Percentiles rank a stretch among this genome's conserved stretches.
Evolutionary conservation across 2,888 invertebrate genomes (phyloP).

Genomic region (Oscheius sp.): DNA sequence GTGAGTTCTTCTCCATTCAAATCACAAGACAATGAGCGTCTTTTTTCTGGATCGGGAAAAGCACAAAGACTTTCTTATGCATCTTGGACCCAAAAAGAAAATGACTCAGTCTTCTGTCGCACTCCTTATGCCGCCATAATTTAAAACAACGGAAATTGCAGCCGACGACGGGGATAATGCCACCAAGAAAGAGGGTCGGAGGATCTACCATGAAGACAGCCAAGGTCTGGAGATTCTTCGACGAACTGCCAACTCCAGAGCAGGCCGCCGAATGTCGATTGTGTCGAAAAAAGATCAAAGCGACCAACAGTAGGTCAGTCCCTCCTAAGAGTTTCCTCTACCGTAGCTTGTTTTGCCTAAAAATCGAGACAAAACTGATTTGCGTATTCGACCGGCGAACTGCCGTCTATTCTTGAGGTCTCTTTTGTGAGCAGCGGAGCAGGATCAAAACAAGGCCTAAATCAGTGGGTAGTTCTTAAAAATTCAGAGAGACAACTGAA

Average conservation of each 20-base stretch:
- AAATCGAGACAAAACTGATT: conserved; percentile 6
- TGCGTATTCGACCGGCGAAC: conserved; percentile 30
- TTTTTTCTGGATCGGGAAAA: too few relatives aligned
- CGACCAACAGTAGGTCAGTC: conserved; percentile 67
- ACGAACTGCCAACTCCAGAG: conserved; percentile 61
- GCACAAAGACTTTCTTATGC: too few relatives aligned
- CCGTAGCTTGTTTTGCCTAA: conserved; percentile 1
- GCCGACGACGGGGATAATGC: neutral
- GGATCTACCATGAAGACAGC: conserved; percentile 53
- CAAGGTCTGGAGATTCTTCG: conserved; percentile 66
- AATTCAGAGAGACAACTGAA: conserved; percentile 1
- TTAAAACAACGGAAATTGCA: neutral
- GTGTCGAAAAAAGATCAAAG: conserved; percentile 68
- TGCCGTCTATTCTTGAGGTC: conserved; percentile 20
- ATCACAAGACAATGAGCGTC: too few relatives aligned
- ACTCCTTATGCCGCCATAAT: conserved; percentile 32
- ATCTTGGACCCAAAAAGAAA: too few relatives aligned
- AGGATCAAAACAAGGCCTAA: conserved; percentile 22
- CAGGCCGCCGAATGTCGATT: conserved; percentile 66
- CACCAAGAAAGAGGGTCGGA: conserved; percentile 43
- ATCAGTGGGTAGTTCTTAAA: neutral
- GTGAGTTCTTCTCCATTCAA: too few relatives aligned
- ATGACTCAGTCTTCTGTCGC: too few relatives aligned
- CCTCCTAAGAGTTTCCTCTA: too few relatives aligned
- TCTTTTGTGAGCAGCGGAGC: conserved; percentile 21